phyloP scores from a whole-genome alignment of 2,888 invertebrate species.

The Electrophaes corylata region DNA sequence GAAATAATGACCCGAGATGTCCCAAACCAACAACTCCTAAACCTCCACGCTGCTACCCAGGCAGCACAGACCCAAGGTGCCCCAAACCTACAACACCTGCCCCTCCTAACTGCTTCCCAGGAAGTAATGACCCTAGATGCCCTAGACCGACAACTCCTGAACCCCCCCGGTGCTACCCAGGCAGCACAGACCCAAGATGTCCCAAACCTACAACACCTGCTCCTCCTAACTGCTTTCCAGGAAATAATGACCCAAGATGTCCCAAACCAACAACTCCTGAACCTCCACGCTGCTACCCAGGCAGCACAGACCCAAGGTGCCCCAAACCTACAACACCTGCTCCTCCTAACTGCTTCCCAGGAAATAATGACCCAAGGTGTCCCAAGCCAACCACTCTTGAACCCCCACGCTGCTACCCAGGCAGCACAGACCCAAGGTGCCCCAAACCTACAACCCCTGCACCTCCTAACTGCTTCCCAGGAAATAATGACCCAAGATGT shows the following conservation, averaged over 20 bases:
- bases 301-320: conserved; percentile 41
- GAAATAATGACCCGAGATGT: conserved; percentile 45
- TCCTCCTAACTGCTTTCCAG: neutral
- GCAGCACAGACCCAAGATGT: conserved; percentile 41
- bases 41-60: conserved; percentile 55
- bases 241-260: neutral
- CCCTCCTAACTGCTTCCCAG: conserved; percentile 52
- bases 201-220: conserved; percentile 49
- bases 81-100: conserved; percentile 54
- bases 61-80: conserved; percentile 56
- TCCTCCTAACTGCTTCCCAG: conserved; percentile 43
- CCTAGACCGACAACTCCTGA: neutral
- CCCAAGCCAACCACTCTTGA: conserved; percentile 42
- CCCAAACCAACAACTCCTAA: conserved; percentile 42
- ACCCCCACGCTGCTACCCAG: conserved; percentile 55
- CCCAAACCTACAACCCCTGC: conserved; percentile 54
- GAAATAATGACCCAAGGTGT: conserved; percentile 45
- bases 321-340: conserved; percentile 50
- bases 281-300: conserved; percentile 36
- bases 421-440: conserved; percentile 56
- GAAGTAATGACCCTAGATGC: conserved; percentile 21
- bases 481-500: conserved; percentile 50
- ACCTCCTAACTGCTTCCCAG: conserved; percentile 52
- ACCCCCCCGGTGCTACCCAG: conserved; percentile 37
- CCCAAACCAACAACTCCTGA: neutral